Base-by-base conservation (phyloP, 2,797 vertebrate species). In the Syndactyla subalaris region DNA sequence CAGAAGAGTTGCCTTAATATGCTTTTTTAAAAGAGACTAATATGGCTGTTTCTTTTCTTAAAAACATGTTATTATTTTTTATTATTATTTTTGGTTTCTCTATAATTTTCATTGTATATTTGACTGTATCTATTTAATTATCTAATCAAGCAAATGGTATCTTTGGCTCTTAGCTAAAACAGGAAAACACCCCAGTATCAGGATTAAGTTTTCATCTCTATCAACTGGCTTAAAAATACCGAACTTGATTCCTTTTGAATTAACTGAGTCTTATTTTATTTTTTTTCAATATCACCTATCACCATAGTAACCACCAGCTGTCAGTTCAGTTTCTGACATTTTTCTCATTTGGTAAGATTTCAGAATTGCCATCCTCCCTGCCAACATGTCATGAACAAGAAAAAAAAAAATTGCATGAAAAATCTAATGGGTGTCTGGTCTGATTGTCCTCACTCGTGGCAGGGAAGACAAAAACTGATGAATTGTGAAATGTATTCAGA, bases 401-500 rank as follows among this genome's bases (percentile, higher is more conserved):
- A 98, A 98, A 98, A 98, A 96, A 98, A 98, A 98, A 98, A 98
- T 93, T 97, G 98, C 98, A 99, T 99, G 98, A 99, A 98, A 98
- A 99, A 99, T 99, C 99, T 99, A 99, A 99, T 99, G 99, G 99
- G 99, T 99, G 99, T 99, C 99, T 99, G 99, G 99, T 99, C 99
- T 99, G 99, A 99, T 99, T 99, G 99, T 99, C 99, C 99, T 99
- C 99, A 99, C 99, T 99, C 98, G 98, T 99, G 99, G 99, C 99
- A 99, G 99, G 98, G 98, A 99, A 99, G 99, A 99, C 99, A 99
- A 99, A 98, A 99, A 99, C 99, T 99, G 99, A 99, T 99, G 99
- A 99, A 99, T 99, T 99, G 99, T 99, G 99, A 99, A 99, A 99
- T 99, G 98, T 99, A 99, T 99, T 99, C 99, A 99, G 99, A 99